Percentiles rank a stretch among this genome's conserved stretches.
Conservation (phyloP, 2,797 vertebrate genomes). For the Eptatretus atami region DNA sequence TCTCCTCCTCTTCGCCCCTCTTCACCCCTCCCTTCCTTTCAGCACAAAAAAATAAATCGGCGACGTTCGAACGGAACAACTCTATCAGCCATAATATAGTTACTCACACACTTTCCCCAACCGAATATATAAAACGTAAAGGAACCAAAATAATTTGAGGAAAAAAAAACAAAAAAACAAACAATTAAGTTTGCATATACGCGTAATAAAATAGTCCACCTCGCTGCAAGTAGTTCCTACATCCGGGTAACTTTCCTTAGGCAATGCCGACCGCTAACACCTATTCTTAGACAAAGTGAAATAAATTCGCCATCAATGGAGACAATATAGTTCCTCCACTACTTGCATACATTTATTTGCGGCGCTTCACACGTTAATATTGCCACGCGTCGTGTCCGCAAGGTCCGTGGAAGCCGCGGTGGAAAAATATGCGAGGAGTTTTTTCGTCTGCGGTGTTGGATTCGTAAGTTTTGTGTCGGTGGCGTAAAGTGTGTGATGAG, state of each 20-base stretch:
- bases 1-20: not conserved
- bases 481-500: constrained; percentile 63
- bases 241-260: constrained; percentile 66
- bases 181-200: not conserved
- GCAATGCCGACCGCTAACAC: constrained; percentile 55
- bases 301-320: constrained; percentile 27
- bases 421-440: not conserved
- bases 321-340: constrained; percentile 3
- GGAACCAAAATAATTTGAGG: constrained; percentile 10
- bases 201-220: constrained; percentile 2
- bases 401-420: not conserved
- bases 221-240: constrained; percentile 14
- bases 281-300: constrained; percentile 55
- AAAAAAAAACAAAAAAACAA: too few species aligned
- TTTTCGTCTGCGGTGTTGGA: not conserved
- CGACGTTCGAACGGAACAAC: not conserved
- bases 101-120: not conserved
- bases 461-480: constrained; percentile 11
- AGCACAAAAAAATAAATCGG: not conserved
- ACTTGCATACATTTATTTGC: constrained; percentile 4
- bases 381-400: not conserved
- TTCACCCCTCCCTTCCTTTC: not conserved
- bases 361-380: not conserved
- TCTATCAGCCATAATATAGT: not conserved
- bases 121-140: constrained; percentile 10